Evolutionary conservation across 2,888 invertebrate genomes (phyloP).

Genomic region (Dione juno): DNA sequence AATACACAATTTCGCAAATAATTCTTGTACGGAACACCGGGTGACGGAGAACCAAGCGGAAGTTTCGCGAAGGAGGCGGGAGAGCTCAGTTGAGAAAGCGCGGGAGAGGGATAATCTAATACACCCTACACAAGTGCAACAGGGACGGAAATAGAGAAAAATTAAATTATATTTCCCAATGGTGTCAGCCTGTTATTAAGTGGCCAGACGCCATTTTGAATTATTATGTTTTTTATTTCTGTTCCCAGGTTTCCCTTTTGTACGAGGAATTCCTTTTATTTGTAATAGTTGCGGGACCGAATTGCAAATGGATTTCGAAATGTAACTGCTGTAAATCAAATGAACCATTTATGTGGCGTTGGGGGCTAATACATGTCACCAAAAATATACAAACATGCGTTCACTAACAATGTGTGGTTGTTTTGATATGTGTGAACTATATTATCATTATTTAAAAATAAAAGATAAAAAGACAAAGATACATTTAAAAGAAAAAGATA

Average conservation of each 20-base stretch:
- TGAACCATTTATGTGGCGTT: constrained; percentile 52
- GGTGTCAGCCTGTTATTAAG: constrained; percentile 85
- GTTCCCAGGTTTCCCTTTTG: constrained; percentile 76
- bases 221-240: constrained; percentile 80
- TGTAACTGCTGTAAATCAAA: constrained; percentile 63
- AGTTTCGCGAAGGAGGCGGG: constrained; percentile 60
- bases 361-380: constrained; percentile 54
- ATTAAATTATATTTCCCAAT: constrained; percentile 85
- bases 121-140: constrained; percentile 52
- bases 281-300: constrained; percentile 74
- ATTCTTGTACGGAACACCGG: constrained; percentile 78
- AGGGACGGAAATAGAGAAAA: constrained; percentile 70
- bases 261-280: constrained; percentile 78
- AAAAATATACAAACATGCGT: constrained; percentile 33
- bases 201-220: constrained; percentile 84
- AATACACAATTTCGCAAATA: constrained; percentile 81
- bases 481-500: no score
- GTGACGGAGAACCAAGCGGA: constrained; percentile 72
- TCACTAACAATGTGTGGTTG: not conserved
- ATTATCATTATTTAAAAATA: not conserved
- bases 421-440: not conserved
- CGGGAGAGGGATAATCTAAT: constrained; percentile 60
- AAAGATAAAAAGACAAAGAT: not conserved
- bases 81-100: constrained; percentile 64
- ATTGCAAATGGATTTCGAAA: constrained; percentile 70